Base-by-base conservation (phyloP, 2,888 invertebrate species). In the Amblyteles armatorius region DNA sequence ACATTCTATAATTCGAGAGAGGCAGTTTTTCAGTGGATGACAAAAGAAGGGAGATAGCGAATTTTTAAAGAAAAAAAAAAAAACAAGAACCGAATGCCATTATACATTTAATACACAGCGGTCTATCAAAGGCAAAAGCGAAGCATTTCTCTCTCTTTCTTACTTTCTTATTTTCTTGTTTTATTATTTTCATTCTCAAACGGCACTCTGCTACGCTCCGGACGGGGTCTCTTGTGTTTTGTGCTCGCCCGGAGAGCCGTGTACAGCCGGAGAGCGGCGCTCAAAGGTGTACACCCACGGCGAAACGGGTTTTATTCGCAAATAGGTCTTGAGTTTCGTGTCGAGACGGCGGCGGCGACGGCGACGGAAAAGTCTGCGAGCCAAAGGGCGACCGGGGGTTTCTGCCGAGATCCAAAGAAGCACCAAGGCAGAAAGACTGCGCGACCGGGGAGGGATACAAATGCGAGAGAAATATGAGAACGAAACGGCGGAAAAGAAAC, bases 81-180 rank as follows among this genome's bases (percentile, higher is more conserved):
- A 50, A 63, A 74, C 19, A 65, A 29, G 29, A 48, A 29, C 19
- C 26, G 22, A 44, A 44, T 16, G 44, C 16, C 44, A 44, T 44
- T 44, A 44, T 16, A 44, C 44, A 16, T 44, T 44, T 44, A 44
- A 44, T 44, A 44, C 44, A 44, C 50, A 65, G 63, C 29, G 65
- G 19, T 65, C 50, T 52, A 50, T 76, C 76, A 76, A 76, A 76
- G 74, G 65, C 26, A 52, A 76, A 76, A 22, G 50, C 65, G 76
- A 76, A 36, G 44, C 65, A 0, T 33, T 50, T 22, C 36, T 76
- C 60, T 76, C 50, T 33, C 65, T 65, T 65, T 65, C 40, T 50
- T 36, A n/a, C 19, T 50, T 68, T 67, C 13, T 67, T 67, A 11
- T 67, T 67, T 63, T 74, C 26, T 50, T 36, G 11, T 19, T 33